phyloP scores from a whole-genome alignment of 2,888 invertebrate species.

The Drosophila sordidula region DNA sequence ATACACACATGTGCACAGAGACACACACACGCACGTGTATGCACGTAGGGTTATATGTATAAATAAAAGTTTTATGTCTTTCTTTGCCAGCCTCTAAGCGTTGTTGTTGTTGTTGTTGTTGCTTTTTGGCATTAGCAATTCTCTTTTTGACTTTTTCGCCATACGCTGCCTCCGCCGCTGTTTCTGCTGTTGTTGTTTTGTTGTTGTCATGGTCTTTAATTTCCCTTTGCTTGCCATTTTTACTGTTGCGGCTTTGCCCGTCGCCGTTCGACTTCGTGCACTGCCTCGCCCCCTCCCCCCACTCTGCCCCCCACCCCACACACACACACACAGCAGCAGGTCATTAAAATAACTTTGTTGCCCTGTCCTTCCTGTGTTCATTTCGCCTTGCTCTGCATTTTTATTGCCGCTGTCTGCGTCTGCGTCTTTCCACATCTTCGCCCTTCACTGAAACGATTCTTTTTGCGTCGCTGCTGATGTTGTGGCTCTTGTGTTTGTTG shows the following conservation, averaged over 20 bases:
- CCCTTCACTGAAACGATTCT: constrained; percentile 55
- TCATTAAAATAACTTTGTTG: constrained; percentile 80
- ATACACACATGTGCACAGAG: neutral
- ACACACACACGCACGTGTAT: neutral
- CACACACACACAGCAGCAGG: constrained; percentile 53
- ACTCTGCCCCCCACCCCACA: neutral
- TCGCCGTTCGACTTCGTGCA: constrained; percentile 41
- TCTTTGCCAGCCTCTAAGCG: constrained; percentile 30
- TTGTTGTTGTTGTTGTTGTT: constrained; percentile 7
- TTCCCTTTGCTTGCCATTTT: constrained; percentile 54
- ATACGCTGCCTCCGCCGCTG: constrained; percentile 4
- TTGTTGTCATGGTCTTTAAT: constrained; percentile 61
- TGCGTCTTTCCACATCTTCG: constrained; percentile 43
- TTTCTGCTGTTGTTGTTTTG: constrained; percentile 24
- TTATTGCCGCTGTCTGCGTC: constrained; percentile 62
- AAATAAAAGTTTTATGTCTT: constrained; percentile 45
- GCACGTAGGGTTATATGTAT: constrained; percentile 4
- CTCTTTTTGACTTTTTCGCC: constrained; percentile 55
- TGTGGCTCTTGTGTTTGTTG: constrained; percentile 19
- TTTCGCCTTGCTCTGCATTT: constrained; percentile 63
- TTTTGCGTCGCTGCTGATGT: constrained; percentile 14
- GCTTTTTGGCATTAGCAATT: constrained; percentile 55
- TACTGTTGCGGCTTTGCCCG: constrained; percentile 60
- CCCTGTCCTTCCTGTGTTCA: constrained; percentile 68
- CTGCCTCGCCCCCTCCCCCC: constrained; percentile 1